Conservation (phyloP, 30 jellyfish, hydroid and myxozoan species). For the Aurelia sp. region DNA sequence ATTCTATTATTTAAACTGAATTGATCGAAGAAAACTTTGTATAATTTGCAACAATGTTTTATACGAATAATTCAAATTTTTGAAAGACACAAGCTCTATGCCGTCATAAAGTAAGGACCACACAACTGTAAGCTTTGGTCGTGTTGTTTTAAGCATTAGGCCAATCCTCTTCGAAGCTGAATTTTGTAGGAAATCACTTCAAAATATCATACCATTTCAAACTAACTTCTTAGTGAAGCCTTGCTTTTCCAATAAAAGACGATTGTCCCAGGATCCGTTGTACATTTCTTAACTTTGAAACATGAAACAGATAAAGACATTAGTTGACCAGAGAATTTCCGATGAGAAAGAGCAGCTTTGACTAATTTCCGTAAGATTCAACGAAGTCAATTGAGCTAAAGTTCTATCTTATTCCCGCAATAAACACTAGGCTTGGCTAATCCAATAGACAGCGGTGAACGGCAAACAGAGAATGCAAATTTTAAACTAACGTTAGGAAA, state of each 20-base stretch:
- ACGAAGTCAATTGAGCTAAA: neutral
- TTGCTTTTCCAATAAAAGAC: neutral
- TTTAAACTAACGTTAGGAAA: neutral
- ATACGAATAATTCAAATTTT: no score
- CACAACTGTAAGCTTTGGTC: no score
- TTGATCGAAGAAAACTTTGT: no score
- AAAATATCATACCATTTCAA: neutral
- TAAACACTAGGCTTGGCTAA: neutral
- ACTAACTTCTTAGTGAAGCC: no score
- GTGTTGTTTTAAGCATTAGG: no score
- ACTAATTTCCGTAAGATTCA: conserved; percentile 40
- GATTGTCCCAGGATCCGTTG: neutral
- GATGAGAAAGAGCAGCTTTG: conserved; percentile 14
- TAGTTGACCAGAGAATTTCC: conserved; percentile 11
- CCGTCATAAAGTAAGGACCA: no score
- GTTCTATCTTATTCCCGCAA: conserved; percentile 17
- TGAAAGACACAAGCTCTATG: no score
- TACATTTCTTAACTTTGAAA: neutral
- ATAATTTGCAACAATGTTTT: no score
- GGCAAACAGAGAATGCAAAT: neutral
- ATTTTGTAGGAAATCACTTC: neutral
- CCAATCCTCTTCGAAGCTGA: neutral
- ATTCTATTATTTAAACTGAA: no score
- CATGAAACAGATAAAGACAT: neutral
- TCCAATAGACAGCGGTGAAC: neutral